phyloP scores from a whole-genome alignment of 2,797 vertebrate species.

The Masticophis lateralis region DNA sequence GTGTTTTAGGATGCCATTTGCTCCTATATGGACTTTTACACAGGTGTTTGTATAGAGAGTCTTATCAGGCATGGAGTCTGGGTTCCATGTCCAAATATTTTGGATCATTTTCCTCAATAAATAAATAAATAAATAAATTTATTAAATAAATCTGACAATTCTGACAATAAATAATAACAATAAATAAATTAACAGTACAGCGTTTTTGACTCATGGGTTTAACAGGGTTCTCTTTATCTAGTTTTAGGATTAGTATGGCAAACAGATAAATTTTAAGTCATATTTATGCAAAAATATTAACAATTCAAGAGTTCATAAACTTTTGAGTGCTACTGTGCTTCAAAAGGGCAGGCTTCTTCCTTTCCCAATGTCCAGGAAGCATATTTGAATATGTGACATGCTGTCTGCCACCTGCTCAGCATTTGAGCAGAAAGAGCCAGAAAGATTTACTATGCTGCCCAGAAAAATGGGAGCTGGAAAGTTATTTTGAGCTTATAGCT shows the following conservation, averaged over 20 bases:
- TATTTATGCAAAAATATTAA: neutral
- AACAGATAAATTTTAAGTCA: neutral
- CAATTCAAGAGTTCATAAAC: neutral
- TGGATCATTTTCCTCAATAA: no score
- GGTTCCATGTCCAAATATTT: no score
- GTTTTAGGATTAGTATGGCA: neutral
- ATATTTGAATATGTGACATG: neutral
- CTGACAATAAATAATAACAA: no score
- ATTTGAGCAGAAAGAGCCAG: neutral
- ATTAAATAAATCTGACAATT: no score
- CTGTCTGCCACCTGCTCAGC: neutral
- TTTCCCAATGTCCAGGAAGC: neutral
- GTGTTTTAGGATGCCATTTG: no score
- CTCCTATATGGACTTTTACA: no score
- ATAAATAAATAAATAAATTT: no score
- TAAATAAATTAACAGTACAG: no score
- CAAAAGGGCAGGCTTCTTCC: neutral
- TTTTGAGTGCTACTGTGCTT: neutral
- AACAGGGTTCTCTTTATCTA: no score
- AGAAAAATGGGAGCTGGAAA: neutral
- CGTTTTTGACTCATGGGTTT: no score
- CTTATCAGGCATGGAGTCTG: no score
- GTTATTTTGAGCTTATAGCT: neutral
- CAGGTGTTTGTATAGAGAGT: no score
- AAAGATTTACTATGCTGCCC: neutral